These are phyloP conservation scores for Bolinopsis microptera DNA, from an alignment of 37 sponge, comb jelly and placozoan species.

Conservation along the genomic window DNA sequence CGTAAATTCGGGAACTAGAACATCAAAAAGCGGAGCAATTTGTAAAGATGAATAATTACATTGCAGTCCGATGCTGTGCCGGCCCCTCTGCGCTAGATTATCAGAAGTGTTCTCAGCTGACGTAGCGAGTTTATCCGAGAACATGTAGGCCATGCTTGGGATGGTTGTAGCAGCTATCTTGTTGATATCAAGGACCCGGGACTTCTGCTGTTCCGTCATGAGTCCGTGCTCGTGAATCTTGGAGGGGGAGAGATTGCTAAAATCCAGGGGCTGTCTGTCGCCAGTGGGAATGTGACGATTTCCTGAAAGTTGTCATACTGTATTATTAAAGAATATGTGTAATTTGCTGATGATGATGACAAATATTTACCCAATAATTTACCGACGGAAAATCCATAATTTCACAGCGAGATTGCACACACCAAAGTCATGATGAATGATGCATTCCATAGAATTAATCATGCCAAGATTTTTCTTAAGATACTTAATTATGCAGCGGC, in stretches of 20 bases:
- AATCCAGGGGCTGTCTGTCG: neutral
- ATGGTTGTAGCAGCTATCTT: conserved; percentile 58
- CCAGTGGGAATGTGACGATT: conserved; percentile 1
- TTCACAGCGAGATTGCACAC: too few relatives aligned
- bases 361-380: too few relatives aligned
- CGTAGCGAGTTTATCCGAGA: conserved; percentile 56
- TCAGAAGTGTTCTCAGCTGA: conserved; percentile 60
- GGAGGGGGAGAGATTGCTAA: conserved; percentile 14
- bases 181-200: conserved; percentile 42
- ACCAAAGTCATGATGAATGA: too few relatives aligned
- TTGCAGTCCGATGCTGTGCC: conserved; percentile 22
- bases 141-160: conserved; percentile 65
- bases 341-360: too few relatives aligned
- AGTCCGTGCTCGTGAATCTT: conserved; percentile 8
- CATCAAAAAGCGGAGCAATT: too few relatives aligned
- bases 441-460: too few relatives aligned
- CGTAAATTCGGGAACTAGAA: too few relatives aligned
- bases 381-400: too few relatives aligned
- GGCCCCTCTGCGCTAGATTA: neutral
- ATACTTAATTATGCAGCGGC: neutral
- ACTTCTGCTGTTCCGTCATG: neutral
- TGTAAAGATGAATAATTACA: conserved; percentile 39
- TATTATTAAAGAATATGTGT: too few relatives aligned
- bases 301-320: too few relatives aligned
- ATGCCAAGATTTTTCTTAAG: neutral